These are phyloP conservation scores for Lasaia peninsularis DNA, from an alignment of 1,140 invertebrate genomes.

Conservation along the genomic window DNA sequence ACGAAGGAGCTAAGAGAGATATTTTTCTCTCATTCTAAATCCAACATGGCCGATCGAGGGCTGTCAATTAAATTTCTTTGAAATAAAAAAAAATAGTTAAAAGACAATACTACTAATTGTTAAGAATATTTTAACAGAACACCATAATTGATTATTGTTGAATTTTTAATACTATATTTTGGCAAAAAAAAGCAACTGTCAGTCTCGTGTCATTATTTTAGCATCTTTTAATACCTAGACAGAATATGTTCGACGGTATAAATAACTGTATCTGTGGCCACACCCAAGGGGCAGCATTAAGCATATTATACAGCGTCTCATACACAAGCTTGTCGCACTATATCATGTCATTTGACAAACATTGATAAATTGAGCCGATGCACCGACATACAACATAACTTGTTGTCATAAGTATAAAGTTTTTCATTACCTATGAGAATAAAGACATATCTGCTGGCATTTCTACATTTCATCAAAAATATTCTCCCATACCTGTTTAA, in stretches of 20 bases:
- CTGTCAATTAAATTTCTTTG: too few relatives aligned
- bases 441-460: not conserved
- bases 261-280: not conserved
- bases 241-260: not conserved
- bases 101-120: too few relatives aligned
- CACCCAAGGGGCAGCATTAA: slow-evolving; percentile 10
- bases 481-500: too few relatives aligned
- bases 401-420: slow-evolving; percentile 11
- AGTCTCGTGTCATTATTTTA: not conserved
- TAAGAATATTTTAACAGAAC: too few relatives aligned
- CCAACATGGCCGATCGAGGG: too few relatives aligned
- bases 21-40: too few relatives aligned
- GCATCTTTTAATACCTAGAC: not conserved
- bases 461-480: too few relatives aligned
- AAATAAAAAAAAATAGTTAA: too few relatives aligned
- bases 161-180: not conserved
- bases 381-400: slow-evolving; percentile 30
- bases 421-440: not conserved
- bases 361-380: slow-evolving; percentile 43
- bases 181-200: not conserved
- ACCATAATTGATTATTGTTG: too few relatives aligned
- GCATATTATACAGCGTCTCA: slow-evolving; percentile 2
- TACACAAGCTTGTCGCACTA: slow-evolving; percentile 28
- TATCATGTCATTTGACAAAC: slow-evolving; percentile 44
- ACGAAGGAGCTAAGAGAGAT: too few relatives aligned